phyloP scores from a whole-genome alignment of 2,113 vertebrate genomes.

The Nothocercus julius region DNA sequence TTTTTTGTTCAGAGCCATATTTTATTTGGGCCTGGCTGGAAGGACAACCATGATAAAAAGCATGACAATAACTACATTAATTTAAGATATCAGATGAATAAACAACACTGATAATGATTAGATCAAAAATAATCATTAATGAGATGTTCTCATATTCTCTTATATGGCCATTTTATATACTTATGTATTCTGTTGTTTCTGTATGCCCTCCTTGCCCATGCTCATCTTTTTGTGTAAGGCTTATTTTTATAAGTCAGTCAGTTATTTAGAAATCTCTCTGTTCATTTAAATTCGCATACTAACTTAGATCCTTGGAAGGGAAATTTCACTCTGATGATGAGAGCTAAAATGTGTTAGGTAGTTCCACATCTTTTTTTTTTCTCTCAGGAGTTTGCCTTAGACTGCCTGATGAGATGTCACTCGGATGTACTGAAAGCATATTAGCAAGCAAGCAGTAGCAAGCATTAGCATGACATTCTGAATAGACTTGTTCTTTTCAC shows the following conservation, averaged over 20 bases:
- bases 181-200: background rate
- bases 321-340: background rate
- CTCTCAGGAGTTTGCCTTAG: background rate
- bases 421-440: background rate
- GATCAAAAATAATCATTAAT: background rate
- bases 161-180: background rate
- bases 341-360: background rate
- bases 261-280: background rate
- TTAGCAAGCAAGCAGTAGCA: background rate
- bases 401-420: background rate
- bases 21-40: background rate
- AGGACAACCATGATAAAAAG: background rate
- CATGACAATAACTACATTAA: background rate
- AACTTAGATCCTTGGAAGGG: background rate
- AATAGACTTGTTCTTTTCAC: accelerated
- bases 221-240: background rate
- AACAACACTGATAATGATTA: background rate
- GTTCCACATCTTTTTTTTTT: background rate
- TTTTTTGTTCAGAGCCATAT: background rate
- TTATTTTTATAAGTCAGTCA: too few relatives aligned
- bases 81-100: background rate
- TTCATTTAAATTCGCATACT: background rate
- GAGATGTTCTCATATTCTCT: background rate
- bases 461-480: background rate
- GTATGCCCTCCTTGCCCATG: background rate